These are phyloP conservation scores for Empidonax traillii DNA, from an alignment of 2,113 vertebrate genomes.

Conservation along the genomic window DNA sequence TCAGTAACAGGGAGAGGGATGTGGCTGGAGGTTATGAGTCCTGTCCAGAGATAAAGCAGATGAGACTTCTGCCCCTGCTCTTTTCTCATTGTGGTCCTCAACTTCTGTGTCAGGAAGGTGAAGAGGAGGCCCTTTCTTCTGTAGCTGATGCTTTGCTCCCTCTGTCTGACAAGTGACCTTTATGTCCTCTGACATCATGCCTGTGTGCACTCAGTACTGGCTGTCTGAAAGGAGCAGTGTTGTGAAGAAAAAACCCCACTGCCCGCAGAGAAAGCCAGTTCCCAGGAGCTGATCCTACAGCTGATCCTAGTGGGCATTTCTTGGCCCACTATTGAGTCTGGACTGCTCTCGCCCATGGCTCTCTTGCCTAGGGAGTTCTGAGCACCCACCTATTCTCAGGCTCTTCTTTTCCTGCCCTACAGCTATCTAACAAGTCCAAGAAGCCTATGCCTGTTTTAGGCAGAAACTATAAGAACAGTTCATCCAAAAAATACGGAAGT, in stretches of 20 bases:
- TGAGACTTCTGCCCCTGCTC: background rate
- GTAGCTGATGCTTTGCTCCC: background rate
- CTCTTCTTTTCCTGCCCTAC: too few species aligned
- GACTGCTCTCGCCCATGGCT: background rate
- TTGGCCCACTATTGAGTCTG: background rate
- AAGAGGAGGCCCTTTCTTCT: background rate
- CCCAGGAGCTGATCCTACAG: background rate
- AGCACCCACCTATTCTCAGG: too few species aligned
- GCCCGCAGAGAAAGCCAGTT: background rate
- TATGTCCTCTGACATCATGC: fast-evolving
- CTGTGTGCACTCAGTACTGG: fast-evolving
- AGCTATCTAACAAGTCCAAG: background rate
- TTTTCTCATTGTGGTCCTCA: fast-evolving
- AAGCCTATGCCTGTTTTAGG: background rate
- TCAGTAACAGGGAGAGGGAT: background rate
- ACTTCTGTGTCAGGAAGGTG: background rate
- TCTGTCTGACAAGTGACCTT: background rate
- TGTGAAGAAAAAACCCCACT: background rate
- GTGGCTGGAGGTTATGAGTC: background rate
- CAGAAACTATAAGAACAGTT: background rate
- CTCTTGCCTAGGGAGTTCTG: background rate
- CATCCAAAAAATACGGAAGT: background rate
- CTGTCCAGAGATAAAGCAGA: background rate
- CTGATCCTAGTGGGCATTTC: background rate
- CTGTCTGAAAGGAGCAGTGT: background rate